A percentile compares a stretch with the other conserved stretches of the same genome.
Conservation (phyloP, 1,140 invertebrate species). For the Chrysopa pallens region DNA sequence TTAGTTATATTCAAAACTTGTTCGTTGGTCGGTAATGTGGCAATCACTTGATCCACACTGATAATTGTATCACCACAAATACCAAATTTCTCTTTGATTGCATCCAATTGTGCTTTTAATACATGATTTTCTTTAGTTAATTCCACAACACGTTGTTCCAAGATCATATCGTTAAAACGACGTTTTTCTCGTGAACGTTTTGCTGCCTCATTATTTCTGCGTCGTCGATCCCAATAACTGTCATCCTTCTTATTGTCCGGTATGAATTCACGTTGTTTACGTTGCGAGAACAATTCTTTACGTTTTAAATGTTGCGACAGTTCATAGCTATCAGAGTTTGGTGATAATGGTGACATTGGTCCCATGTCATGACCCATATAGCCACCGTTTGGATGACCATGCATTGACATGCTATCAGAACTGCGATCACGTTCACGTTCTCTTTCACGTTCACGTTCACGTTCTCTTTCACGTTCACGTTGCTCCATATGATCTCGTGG, state of each 20-base stretch:
- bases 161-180: conserved; percentile 90
- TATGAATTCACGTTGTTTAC: conserved; percentile 91
- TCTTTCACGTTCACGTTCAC: conserved; percentile 20
- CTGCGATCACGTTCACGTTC: conserved; percentile 17
- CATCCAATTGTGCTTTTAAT: conserved; percentile 77
- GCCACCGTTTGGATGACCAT: conserved; percentile 18
- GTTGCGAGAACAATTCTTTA: conserved; percentile 65
- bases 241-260: conserved; percentile 95
- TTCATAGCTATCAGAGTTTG: conserved; percentile 26
- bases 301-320: conserved; percentile 29
- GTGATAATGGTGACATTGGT: conserved; percentile 20
- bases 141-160: conserved; percentile 85
- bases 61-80: conserved; percentile 72
- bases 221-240: conserved; percentile 88
- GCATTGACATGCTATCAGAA: conserved; percentile 2
- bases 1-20: conserved; percentile 67
- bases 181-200: conserved; percentile 88
- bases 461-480: conserved; percentile 21
- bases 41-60: conserved; percentile 71
- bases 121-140: conserved; percentile 89
- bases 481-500: conserved; percentile 25
- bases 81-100: conserved; percentile 85
- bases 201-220: conserved; percentile 91
- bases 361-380: conserved; percentile 10
- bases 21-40: conserved; percentile 61